Base-by-base conservation (phyloP, 2,888 invertebrate species). In the Cheilosia soror region DNA sequence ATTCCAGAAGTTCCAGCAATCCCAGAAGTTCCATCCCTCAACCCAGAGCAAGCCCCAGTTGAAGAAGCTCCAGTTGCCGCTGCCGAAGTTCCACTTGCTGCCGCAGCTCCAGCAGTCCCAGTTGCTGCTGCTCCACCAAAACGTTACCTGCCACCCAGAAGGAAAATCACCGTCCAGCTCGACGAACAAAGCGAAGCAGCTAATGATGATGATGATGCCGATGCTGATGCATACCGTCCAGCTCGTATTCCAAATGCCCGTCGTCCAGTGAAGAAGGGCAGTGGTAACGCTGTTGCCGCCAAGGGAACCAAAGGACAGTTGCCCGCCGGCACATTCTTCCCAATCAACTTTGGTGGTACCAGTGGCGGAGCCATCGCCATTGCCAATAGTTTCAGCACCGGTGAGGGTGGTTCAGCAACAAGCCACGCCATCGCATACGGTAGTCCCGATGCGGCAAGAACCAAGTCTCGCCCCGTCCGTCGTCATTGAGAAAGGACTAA, bases 401-500 rank as follows among this genome's bases (percentile, higher is more conserved):
- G 92, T 13, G 92, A 92, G 87, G 91, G 92, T 66, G 92, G 92
- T 29, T 88, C 91, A 2, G 92, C 92, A 76, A 91, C 91, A 40
- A 92, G 92, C 63, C 92, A 92, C 72, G 92, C 92, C 77, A 92
- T 92, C 49, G 92, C 92, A 31, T 92, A 92, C 68, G 92, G 92
- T 33, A 90, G 90, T 0, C 92, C 92, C 37, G 91, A 92, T 25
- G 88, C 90, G 15, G 90, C 87, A 4, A 90, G 90, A 68, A 88
- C 89, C 37, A 90, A 90, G 47, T 87, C 86, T 53, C 91, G 89
- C 73, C 90, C 91, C 65, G 89, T 51, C 20, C 85, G 85, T 71
- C 85, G 85, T 77, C 81, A 81, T 68, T 81, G 81, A 68, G 20
- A 25, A 85, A 51, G 20, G 31, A 73, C 29, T 13, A 9, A 69